These are phyloP conservation scores for Mercenaria mercenaria DNA, from an alignment of 1,140 invertebrate species.

Conservation along the genomic window DNA sequence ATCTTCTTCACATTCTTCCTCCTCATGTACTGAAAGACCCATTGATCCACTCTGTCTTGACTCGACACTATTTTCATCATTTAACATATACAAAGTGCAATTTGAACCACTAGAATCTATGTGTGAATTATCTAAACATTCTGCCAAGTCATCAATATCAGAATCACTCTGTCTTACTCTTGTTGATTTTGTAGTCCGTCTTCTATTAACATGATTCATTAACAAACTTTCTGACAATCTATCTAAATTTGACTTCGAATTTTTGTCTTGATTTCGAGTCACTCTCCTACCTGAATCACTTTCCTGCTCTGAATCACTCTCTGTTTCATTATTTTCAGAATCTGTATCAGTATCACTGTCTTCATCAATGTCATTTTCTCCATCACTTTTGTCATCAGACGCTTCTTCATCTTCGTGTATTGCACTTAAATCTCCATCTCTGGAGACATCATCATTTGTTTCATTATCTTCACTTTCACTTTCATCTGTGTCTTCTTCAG, in stretches of 20 bases:
- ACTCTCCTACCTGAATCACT: background rate
- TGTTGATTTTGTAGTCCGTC: background rate
- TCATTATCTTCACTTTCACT: slow-evolving; percentile 35
- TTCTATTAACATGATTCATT: slow-evolving; percentile 31
- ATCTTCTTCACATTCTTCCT: background rate
- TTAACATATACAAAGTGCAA: slow-evolving; percentile 57
- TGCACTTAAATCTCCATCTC: slow-evolving; percentile 44
- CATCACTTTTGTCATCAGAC: slow-evolving; percentile 47
- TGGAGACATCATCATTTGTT: slow-evolving; percentile 30
- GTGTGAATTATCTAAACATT: background rate
- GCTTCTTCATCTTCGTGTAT: slow-evolving; percentile 51
- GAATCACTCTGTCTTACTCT: background rate
- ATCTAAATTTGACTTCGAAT: background rate
- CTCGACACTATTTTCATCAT: background rate
- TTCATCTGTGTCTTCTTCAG: slow-evolving; percentile 19
- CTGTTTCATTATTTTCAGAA: slow-evolving; percentile 40
- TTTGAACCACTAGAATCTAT: slow-evolving; percentile 43
- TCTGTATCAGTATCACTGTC: slow-evolving; percentile 63
- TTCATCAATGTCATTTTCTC: slow-evolving; percentile 51
- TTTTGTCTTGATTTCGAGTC: background rate
- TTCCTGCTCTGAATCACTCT: background rate
- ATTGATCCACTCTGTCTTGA: slow-evolving; percentile 31
- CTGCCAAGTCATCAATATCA: slow-evolving; percentile 21
- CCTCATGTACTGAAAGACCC: background rate
- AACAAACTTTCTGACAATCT: slow-evolving; percentile 54